Percentiles rank a stretch among this genome's conserved stretches.
Evolutionary conservation across 2,113 vertebrate genomes (phyloP).

Genomic region (Phrynosoma platyrhinos): DNA sequence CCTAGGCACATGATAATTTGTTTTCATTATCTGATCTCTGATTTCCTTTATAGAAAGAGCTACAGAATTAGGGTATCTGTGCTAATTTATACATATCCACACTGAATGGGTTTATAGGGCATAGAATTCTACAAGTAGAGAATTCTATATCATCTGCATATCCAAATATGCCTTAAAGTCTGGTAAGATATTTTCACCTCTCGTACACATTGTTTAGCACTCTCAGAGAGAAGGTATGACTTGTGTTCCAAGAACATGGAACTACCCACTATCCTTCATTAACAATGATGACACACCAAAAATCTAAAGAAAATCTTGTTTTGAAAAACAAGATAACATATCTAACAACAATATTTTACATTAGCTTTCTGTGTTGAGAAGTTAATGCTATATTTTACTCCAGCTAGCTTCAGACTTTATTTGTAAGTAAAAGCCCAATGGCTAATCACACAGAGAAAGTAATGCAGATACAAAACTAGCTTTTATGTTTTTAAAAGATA

Average conservation of each 20-base stretch:
- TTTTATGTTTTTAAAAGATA: neutral
- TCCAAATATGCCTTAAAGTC: no score
- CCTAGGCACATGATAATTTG: neutral
- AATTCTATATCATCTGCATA: neutral
- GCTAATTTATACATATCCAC: no score
- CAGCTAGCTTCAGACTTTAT: neutral
- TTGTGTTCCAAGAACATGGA: neutral
- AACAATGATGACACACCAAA: neutral
- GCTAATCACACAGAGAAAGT: neutral
- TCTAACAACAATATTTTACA: neutral
- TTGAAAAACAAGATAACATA: neutral
- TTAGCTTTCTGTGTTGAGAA: neutral
- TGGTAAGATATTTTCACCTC: no score
- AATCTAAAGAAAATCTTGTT: neutral
- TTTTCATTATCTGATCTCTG: neutral
- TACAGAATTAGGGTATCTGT: neutral
- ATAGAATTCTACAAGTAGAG: neutral
- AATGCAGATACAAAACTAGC: neutral
- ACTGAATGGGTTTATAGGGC: neutral
- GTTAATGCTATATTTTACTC: neutral
- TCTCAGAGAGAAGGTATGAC: neutral
- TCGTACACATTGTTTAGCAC: neutral
- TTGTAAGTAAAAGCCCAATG: neutral
- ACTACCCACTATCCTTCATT: neutral
- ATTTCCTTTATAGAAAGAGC: neutral